phyloP scores from a whole-genome alignment of 92 coral and sea anemone species.

The Chrysogorgia sp. region DNA sequence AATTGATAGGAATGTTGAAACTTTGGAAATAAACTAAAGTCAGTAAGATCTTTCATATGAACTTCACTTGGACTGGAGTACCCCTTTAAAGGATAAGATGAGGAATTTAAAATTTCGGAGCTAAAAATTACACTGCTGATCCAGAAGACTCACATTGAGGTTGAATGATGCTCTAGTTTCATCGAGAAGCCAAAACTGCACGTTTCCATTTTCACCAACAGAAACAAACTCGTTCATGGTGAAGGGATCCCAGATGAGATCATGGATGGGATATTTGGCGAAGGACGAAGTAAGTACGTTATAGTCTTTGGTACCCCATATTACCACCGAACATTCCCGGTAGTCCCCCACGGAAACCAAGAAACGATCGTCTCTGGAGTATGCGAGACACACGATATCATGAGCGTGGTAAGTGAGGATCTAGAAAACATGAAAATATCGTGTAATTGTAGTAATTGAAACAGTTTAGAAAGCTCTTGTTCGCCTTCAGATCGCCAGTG shows the following conservation, averaged over 20 bases:
- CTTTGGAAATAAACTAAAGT: too few relatives aligned
- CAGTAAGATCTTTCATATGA: too few relatives aligned
- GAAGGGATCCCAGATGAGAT: conserved; percentile 89
- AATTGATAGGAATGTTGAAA: too few relatives aligned
- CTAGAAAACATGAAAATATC: conserved; percentile 30
- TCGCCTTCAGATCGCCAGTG: too few relatives aligned
- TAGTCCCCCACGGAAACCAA: conserved; percentile 96
- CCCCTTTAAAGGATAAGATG: too few relatives aligned
- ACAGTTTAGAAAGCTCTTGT: not conserved
- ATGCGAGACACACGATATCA: conserved; percentile 83
- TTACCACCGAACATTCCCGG: conserved; percentile 91
- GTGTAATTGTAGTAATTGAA: not conserved
- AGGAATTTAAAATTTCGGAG: too few relatives aligned
- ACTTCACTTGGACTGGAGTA: too few relatives aligned
- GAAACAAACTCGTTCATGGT: conserved; percentile 92
- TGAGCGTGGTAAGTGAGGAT: conserved; percentile 81
- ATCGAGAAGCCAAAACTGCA: conserved; percentile 92
- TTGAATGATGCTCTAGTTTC: conserved; percentile 78
- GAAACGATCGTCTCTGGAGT: conserved; percentile 94
- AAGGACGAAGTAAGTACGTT: conserved; percentile 81
- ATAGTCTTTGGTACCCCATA: conserved; percentile 83
- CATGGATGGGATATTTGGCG: conserved; percentile 85
- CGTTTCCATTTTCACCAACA: conserved; percentile 86
- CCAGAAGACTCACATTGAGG: conserved; percentile 69
- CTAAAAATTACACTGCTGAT: too few relatives aligned